Conservation (phyloP, 2,888 invertebrate genomes). For the Pinctada fucata region DNA sequence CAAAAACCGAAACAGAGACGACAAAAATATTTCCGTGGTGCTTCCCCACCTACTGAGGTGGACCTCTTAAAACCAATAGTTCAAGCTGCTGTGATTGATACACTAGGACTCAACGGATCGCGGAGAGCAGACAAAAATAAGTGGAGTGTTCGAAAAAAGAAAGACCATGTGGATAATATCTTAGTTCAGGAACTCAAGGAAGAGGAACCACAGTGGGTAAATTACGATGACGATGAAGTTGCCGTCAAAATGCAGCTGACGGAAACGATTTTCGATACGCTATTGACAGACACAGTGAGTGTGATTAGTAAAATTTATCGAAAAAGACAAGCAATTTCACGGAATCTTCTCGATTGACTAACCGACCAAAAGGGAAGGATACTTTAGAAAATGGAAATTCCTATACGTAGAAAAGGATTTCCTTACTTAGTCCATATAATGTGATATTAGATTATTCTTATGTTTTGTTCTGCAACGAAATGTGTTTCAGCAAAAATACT, state of each 20-base stretch:
- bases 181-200: slow-evolving; percentile 84
- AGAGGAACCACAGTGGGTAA: slow-evolving; percentile 86
- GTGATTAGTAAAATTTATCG: slow-evolving; percentile 66
- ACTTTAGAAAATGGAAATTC: neutral
- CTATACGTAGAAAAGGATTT: neutral
- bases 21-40: slow-evolving; percentile 65
- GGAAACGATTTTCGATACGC: slow-evolving; percentile 80
- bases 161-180: slow-evolving; percentile 85
- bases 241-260: slow-evolving; percentile 82
- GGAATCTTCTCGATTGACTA: neutral
- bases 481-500: slow-evolving; percentile 9
- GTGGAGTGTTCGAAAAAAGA: slow-evolving; percentile 72
- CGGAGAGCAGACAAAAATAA: slow-evolving; percentile 61
- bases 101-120: slow-evolving; percentile 67
- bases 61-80: slow-evolving; percentile 69
- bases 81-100: slow-evolving; percentile 63
- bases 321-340: slow-evolving; percentile 40
- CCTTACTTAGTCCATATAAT: neutral
- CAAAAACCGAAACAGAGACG: slow-evolving; percentile 76
- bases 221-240: slow-evolving; percentile 85
- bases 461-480: slow-evolving; percentile 4
- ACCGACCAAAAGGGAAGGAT: neutral
- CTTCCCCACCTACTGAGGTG: slow-evolving; percentile 65
- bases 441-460: slow-evolving; percentile 10
- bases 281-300: slow-evolving; percentile 79